Percentiles rank a stretch among this genome's conserved stretches.
Conservation (phyloP, 2,888 invertebrate genomes). For the Nezara viridula region DNA sequence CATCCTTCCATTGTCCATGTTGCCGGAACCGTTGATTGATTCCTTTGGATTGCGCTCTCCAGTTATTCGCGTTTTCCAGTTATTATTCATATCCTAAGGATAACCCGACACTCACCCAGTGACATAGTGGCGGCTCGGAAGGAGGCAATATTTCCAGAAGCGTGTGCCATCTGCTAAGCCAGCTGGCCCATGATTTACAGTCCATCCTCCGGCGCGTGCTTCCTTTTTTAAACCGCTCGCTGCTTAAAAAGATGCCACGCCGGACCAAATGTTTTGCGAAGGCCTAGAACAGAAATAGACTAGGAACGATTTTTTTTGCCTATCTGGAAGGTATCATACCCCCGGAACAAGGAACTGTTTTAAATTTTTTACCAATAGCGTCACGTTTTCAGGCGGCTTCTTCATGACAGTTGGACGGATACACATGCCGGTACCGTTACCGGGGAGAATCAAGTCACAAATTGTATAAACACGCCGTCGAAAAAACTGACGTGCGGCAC, state of each 20-base stretch:
- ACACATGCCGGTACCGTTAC: conserved; percentile 4
- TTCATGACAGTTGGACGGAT: background rate
- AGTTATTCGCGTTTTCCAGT: too few species aligned
- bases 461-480: background rate
- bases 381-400: background rate
- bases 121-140: background rate
- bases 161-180: conserved; percentile 18
- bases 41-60: too few species aligned
- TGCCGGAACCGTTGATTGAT: too few species aligned
- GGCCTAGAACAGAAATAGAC: conserved; percentile 4
- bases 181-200: conserved; percentile 35
- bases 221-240: conserved; percentile 4
- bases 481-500: background rate
- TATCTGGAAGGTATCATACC: background rate
- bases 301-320: background rate
- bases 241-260: conserved; percentile 7
- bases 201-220: background rate
- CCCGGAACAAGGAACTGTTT: background rate
- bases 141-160: background rate
- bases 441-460: conserved; percentile 4
- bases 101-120: background rate
- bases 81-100: background rate
- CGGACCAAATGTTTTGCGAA: conserved; percentile 14
- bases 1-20: too few species aligned
- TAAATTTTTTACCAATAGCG: background rate